These are phyloP conservation scores for Aspidapion aeneum DNA, from an alignment of 2,888 invertebrate genomes.

Conservation along the genomic window DNA sequence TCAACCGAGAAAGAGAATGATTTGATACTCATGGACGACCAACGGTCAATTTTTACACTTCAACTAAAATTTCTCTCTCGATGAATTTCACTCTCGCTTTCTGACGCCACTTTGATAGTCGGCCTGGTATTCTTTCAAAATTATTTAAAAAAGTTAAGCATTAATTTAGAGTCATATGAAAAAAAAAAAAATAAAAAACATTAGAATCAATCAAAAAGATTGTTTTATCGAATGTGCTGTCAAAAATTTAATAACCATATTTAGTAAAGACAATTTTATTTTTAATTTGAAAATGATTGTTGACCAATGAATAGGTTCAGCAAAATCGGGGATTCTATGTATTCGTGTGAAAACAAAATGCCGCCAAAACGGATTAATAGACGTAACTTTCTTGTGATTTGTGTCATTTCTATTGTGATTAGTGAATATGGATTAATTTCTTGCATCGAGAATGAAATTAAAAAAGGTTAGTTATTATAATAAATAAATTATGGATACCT, in stretches of 20 bases:
- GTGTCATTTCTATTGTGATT: neutral
- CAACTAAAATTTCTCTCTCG: conserved; percentile 23
- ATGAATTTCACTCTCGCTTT: conserved; percentile 24
- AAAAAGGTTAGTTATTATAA: neutral
- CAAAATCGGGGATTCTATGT: neutral
- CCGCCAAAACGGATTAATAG: neutral
- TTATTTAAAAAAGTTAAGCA: too few species aligned
- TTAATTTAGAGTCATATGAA: too few species aligned
- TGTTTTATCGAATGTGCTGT: too few species aligned
- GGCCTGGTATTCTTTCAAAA: neutral
- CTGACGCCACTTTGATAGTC: neutral
- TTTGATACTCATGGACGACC: conserved; percentile 14
- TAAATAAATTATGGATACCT: too few species aligned
- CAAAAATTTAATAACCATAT: too few species aligned
- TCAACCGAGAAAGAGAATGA: conserved; percentile 13
- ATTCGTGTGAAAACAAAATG: neutral
- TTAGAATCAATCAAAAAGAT: too few species aligned
- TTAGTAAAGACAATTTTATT: too few species aligned
- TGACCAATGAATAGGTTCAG: neutral
- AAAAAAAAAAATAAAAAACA: too few species aligned
- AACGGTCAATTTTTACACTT: conserved; percentile 21
- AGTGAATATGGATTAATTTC: neutral
- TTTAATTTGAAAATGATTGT: too few species aligned
- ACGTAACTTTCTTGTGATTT: neutral
- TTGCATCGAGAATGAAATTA: neutral